Base-by-base conservation (phyloP, 2,113 vertebrate species). In the Copsychus sechellarum region DNA sequence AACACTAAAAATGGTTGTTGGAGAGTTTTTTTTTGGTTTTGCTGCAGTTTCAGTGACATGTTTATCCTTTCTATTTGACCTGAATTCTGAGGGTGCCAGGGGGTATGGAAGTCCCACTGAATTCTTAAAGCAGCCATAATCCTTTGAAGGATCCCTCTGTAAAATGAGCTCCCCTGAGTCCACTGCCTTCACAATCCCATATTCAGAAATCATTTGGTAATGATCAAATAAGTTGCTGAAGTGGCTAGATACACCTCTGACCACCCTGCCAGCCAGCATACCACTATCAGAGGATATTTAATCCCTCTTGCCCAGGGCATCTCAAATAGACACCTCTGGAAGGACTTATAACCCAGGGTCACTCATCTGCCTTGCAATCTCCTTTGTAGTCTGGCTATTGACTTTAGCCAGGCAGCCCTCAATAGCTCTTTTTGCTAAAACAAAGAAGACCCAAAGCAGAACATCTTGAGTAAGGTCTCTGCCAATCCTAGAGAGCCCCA, bases 31-130 rank as follows among this genome's bases (percentile, higher is more conserved):
- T 36, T 56, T 67, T 47, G 28, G 5, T 81, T 47, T 57, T 4
- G 2, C n/a, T 1, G 5, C n/a, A 38, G 22, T 67, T 81, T 47
- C 1, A 0, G 23, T 67, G 42, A 33, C 28, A 38, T 1, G 0
- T 67, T 67, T 17, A 57, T 81, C 22, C n/a, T 81, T 67, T 81
- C 42, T 57, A 22, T 56, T 56, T 67, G n/a, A 81, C n/a, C 28
- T 67, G 42, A 67, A 33, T 81, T 81, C n/a, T 56, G n/a, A 57
- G n/a, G 16, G 22, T 31, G 17, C 22, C n/a, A 31, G 42, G 22
- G n/a, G 16, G 2, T 47, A 17, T 25, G 10, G 51, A 38, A 17
- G 13, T 81, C 40, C n/a, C n/a, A 56, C n/a, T 38, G n/a, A 80
- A 80, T 56, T 36, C 13, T 66, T n/a, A 80, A 66, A 80, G 62